phyloP scores from a whole-genome alignment of 1,140 invertebrate species.

The Anoplolepis gracilipes region DNA sequence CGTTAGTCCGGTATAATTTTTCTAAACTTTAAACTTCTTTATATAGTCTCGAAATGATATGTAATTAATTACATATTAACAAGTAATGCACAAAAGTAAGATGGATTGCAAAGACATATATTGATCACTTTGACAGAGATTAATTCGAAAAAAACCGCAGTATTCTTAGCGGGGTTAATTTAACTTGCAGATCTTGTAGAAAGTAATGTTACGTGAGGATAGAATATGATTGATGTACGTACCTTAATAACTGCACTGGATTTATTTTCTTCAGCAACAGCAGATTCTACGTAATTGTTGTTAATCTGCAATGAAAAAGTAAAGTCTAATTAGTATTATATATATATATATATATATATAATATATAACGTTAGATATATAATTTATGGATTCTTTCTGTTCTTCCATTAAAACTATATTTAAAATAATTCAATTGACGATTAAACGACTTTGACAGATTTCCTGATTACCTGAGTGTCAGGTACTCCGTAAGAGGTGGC shows the following conservation, averaged over 20 bases:
- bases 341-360: no score
- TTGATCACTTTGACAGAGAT: background rate
- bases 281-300: background rate
- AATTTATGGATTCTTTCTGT: no score
- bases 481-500: conserved; percentile 8
- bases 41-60: background rate
- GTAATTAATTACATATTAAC: background rate
- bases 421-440: background rate
- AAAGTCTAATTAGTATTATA: background rate
- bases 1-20: no score
- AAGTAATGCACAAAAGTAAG: background rate
- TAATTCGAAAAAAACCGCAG: background rate
- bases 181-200: background rate
- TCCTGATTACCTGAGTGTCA: conserved; percentile 31
- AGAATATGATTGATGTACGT: background rate
- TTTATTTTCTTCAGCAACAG: background rate
- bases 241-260: background rate
- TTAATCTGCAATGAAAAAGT: conserved; percentile 1
- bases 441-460: background rate
- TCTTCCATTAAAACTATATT: background rate
- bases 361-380: no score
- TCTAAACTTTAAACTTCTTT: background rate
- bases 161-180: background rate
- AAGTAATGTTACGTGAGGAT: background rate
- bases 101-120: background rate